Conservation (phyloP, 2,797 vertebrate genomes). For the Sebastes itinus region DNA sequence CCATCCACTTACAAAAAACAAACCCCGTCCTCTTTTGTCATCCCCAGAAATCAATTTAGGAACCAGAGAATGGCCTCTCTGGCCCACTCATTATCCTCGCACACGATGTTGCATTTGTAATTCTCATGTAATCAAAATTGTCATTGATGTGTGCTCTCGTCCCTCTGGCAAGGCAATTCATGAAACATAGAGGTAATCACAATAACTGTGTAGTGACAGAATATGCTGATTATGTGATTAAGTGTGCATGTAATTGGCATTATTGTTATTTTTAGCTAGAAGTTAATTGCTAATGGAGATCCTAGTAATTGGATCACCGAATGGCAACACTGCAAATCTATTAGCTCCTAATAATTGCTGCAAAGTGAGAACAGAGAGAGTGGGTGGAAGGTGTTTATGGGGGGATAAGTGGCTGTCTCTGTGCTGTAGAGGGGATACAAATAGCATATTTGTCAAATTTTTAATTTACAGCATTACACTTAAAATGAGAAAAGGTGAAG, state of each 20-base stretch:
- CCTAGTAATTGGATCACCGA: conserved; percentile 88
- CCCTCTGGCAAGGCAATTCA: conserved; percentile 86
- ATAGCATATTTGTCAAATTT: conserved; percentile 68
- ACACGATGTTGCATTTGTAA: conserved; percentile 78
- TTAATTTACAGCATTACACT: conserved; percentile 51
- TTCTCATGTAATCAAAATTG: conserved; percentile 83
- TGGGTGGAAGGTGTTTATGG: conserved; percentile 86
- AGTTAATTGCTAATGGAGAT: conserved; percentile 90
- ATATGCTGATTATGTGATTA: conserved; percentile 90
- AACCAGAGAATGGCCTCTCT: conserved; percentile 78
- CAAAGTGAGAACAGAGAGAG: conserved; percentile 86
- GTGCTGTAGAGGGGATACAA: conserved; percentile 59
- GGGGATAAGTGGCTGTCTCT: conserved; percentile 80
- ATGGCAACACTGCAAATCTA: conserved; percentile 89
- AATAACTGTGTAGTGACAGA: conserved; percentile 89
- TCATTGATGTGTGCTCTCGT: conserved; percentile 83
- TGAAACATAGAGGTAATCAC: conserved; percentile 87
- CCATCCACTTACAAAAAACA: conserved; percentile 79
- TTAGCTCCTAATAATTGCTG: conserved; percentile 88
- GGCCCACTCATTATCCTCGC: conserved; percentile 77
- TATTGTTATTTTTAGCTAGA: conserved; percentile 91
- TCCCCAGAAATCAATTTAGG: conserved; percentile 81
- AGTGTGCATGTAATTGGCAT: conserved; percentile 89
- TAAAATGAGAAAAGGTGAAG: conserved; percentile 42
- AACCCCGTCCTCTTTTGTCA: conserved; percentile 75